Percentiles rank a stretch among this genome's conserved stretches.
Evolutionary conservation across 2,888 invertebrate species (phyloP).

Genomic region (Hyalella azteca): DNA sequence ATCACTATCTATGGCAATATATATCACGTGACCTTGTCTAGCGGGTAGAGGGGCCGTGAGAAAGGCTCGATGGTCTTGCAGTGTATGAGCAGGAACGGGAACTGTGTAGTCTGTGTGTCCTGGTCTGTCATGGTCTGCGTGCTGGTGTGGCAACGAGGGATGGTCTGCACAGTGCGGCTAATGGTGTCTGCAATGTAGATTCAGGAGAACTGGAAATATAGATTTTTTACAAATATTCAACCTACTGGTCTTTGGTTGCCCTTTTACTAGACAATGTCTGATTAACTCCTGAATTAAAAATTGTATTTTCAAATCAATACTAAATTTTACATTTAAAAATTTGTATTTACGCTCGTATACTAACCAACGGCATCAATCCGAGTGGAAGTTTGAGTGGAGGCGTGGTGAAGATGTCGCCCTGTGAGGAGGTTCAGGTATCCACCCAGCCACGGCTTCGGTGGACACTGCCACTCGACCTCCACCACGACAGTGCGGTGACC

Average conservation of each 20-base stretch:
- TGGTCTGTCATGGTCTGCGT: background rate
- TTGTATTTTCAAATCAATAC: too few species aligned
- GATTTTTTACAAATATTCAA: too few species aligned
- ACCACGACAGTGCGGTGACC: background rate
- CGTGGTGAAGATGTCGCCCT: background rate
- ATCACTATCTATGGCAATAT: too few species aligned
- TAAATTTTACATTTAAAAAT: too few species aligned
- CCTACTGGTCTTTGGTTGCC: too few species aligned
- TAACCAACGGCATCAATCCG: background rate
- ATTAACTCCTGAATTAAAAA: too few species aligned
- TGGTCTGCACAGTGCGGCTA: background rate
- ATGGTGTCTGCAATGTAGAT: background rate
- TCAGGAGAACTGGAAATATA: too few species aligned
- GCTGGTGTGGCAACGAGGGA: background rate
- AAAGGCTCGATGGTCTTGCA: background rate
- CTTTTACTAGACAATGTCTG: too few species aligned
- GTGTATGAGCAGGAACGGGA: background rate
- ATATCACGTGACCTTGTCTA: background rate
- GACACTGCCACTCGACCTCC: slow-evolving; percentile 9
- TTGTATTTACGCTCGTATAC: too few species aligned
- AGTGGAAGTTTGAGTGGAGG: background rate
- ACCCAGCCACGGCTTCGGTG: background rate
- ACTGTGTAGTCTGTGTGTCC: background rate
- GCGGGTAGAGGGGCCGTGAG: background rate
- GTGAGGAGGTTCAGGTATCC: background rate